Base-by-base conservation (phyloP, 2,888 invertebrate species). In the Prosopocoilus inquinatus region DNA sequence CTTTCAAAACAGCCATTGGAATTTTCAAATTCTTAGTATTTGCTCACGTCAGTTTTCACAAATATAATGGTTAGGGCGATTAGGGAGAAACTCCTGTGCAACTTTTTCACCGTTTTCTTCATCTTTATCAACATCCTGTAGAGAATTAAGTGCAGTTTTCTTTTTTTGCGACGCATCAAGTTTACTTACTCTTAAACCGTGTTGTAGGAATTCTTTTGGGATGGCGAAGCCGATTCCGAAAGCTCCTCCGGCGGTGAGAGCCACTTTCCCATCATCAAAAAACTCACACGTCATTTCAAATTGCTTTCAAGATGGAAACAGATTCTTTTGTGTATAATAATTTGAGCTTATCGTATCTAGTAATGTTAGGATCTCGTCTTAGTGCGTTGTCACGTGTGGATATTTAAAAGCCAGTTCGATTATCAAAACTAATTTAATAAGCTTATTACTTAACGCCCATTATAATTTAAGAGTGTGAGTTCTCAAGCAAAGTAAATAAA, bases 191-290 rank as follows among this genome's bases (percentile, higher is more conserved):
- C 57, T 60, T 51, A 57, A 51, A 44, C 66, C 62, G 50, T 67
- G 54, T 47, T 57, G 44, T 48, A 68, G 47, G 20, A 67, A 48
- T 50, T 64, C 65, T 45, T 64, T 61, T 1, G 59, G 63, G 28
- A 55, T 62, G 28, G 39, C 50, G 4, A 68, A 47, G 0, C 70
- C 70, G 33, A 69, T 64, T n/a, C 68, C 67, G 9, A 62, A 61
- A 11, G 66, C 61, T 41, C 64, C 68, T 9, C 70, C 70, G 7
- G 67, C 67, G 28, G 69, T 64, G 44, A 69, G 47, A 36, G 66
- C 70, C 7, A 67, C 64, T 61, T 69, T 69, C 12, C 39, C 41
- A 11, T 53, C 33, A 3, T 43, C 35, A 2, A 13, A 43, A 15
- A 50, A 50, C 47, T 28, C 20, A 28, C 5, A 28, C 20, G 5